A percentile compares a stretch with the other conserved stretches of the same genome.
These are phyloP conservation scores for Spicauda simplicius DNA, from an alignment of 2,888 invertebrate species.

Conservation along the genomic window DNA sequence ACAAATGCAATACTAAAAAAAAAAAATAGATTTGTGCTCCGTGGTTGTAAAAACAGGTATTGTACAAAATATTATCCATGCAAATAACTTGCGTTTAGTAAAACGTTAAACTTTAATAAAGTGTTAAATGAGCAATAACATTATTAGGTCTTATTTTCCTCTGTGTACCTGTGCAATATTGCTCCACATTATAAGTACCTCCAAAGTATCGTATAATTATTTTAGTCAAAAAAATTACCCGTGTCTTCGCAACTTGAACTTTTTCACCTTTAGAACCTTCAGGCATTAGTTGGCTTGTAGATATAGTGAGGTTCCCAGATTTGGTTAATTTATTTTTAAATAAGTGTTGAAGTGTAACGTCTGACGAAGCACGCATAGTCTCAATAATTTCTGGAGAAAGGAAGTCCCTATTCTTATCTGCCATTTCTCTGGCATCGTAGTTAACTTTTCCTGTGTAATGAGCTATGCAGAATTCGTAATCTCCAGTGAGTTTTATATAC, in stretches of 20 bases:
- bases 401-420: slow-evolving; percentile 96
- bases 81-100: no score
- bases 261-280: slow-evolving; percentile 69
- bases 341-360: slow-evolving; percentile 87
- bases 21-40: no score
- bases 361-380: slow-evolving; percentile 90
- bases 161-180: no score
- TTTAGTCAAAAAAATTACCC: slow-evolving; percentile 65
- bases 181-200: no score
- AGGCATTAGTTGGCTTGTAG: slow-evolving; percentile 57
- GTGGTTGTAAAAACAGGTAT: no score
- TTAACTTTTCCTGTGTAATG: slow-evolving; percentile 96
- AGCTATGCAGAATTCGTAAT: slow-evolving; percentile 91
- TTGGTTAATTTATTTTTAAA: slow-evolving; percentile 94
- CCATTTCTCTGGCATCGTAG: slow-evolving; percentile 93
- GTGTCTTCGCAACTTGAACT: slow-evolving; percentile 71
- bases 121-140: no score
- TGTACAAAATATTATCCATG: no score
- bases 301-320: slow-evolving; percentile 92
- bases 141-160: no score
- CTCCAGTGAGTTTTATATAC: slow-evolving; percentile 83
- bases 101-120: no score
- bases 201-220: neutral
- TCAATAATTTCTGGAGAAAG: slow-evolving; percentile 95
- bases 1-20: no score